phyloP scores from a whole-genome alignment of 2,113 vertebrate genomes.

The Gymnogyps californianus region DNA sequence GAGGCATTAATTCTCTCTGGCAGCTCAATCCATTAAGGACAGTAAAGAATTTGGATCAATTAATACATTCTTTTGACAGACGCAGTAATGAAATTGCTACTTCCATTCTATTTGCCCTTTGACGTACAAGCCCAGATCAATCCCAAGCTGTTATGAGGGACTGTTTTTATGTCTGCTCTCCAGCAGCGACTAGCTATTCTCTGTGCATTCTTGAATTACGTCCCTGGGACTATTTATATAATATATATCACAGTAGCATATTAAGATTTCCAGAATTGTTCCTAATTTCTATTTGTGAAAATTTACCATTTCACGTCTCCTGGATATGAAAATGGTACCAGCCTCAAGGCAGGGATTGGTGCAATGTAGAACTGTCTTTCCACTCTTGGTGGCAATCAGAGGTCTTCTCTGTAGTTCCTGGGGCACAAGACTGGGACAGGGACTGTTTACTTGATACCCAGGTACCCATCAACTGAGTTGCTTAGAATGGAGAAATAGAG shows the following conservation, averaged over 20 bases:
- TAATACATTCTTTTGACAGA: conserved; percentile 59
- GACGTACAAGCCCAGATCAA: neutral
- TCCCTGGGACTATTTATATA: neutral
- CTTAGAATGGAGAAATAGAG: neutral
- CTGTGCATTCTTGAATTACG: neutral
- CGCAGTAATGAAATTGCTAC: conserved; percentile 25
- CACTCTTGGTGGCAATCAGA: neutral
- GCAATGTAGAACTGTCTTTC: neutral
- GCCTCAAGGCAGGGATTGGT: neutral
- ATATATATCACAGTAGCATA: neutral
- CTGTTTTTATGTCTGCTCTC: neutral
- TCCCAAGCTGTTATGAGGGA: neutral
- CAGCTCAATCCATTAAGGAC: conserved; percentile 61
- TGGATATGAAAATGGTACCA: neutral
- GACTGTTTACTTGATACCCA: neutral
- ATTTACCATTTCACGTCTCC: neutral
- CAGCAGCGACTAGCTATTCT: neutral
- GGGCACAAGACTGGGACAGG: neutral
- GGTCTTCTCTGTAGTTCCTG: neutral
- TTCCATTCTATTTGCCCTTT: conserved; percentile 46
- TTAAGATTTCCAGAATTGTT: neutral
- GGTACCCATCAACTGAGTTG: neutral
- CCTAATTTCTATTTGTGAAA: neutral
- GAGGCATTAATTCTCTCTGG: conserved; percentile 56
- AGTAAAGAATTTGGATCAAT: conserved; percentile 58